Evolutionary conservation across 2,113 vertebrate genomes (phyloP), one percentile per base, ranked within the genome.

Genomic region (Tachysurus fulvidraco): DNA sequence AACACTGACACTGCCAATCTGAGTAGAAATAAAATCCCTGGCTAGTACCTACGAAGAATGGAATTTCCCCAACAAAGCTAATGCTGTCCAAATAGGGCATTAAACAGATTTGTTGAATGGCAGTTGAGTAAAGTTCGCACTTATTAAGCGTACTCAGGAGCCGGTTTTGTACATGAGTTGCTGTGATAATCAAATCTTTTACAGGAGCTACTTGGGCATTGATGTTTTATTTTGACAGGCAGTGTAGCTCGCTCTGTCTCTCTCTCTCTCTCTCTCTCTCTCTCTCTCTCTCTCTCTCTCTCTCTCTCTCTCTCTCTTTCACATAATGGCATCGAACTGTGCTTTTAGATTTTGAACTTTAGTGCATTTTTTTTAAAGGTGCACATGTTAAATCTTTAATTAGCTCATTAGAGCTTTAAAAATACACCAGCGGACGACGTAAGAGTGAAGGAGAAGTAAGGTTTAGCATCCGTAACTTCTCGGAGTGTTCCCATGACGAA

Each of bases 91-190:
- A 79, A 79, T 79, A 57, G 9, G 0, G 54, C 52, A 57, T 30
- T 79, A 57, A 79, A 79, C 77, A 80, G 54, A 76, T 76, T 80
- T 80, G 54, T 36, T 59, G 54, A 57, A 55, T 79, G 54, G 25
- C 25, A 57, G 52, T 19, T 36, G 77, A 23, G 54, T 80, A 80
- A 80, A 80, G 77, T 36, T 80, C 36, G 77, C 52, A 36, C 28
- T 80, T 80, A 80, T 59, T 80, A 80, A 36, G 54, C 8, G n/a
- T 59, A 21, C 77, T 36, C 77, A 80, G 77, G 52, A 79, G 77
- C 16, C 77, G 57, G 54, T 30, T 80, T 59, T 36, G 36, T 36
- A 59, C 52, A 78, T 12, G 25, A 59, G 11, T 25, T 41, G 19
- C 78, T 25, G 55, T 55, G 5, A 19, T 60, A 81, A 81, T 81